phyloP scores from a whole-genome alignment of 30 jellyfish, hydroid and myxozoan genomes.

The Haliclystus octoradiatus region DNA sequence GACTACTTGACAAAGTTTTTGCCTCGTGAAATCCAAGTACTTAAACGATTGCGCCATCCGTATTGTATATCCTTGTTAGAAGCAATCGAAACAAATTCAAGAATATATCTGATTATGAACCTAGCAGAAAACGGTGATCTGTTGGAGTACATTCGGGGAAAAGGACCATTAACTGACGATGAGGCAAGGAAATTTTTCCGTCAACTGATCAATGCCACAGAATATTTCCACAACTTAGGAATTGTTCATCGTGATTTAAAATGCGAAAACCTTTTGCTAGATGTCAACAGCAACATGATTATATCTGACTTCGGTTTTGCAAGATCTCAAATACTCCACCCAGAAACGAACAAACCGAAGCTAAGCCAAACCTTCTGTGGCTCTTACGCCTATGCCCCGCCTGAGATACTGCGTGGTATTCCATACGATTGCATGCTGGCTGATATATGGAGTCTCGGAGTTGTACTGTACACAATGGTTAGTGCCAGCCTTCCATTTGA shows the following conservation, averaged over 20 bases:
- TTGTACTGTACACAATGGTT: slow-evolving; percentile 91
- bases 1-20: slow-evolving; percentile 82
- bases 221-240: slow-evolving; percentile 79
- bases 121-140: slow-evolving; percentile 98
- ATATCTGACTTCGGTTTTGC: slow-evolving; percentile 98
- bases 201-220: slow-evolving; percentile 76
- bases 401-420: slow-evolving; percentile 91
- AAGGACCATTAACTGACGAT: slow-evolving; percentile 85
- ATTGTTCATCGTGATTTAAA: slow-evolving; percentile 93
- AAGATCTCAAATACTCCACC: slow-evolving; percentile 71
- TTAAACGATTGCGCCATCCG: slow-evolving; percentile 77
- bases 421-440: slow-evolving; percentile 93
- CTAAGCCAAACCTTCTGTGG: slow-evolving; percentile 97
- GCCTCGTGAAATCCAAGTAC: slow-evolving; percentile 94
- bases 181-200: slow-evolving; percentile 69
- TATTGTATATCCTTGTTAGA: slow-evolving; percentile 87
- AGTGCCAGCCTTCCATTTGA: slow-evolving; percentile 98
- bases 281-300: slow-evolving; percentile 47
- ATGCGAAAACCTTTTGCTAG: slow-evolving; percentile 89
- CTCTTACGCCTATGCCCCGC: slow-evolving; percentile 98
- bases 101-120: slow-evolving; percentile 88
- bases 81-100: slow-evolving; percentile 91
- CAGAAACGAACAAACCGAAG: slow-evolving; percentile 75
- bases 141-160: slow-evolving; percentile 78
- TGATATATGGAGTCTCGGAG: slow-evolving; percentile 96